Percentiles rank a stretch among this genome's conserved stretches.
Conservation (phyloP, 2,888 invertebrate species). For the Eupithecia exiguata region DNA sequence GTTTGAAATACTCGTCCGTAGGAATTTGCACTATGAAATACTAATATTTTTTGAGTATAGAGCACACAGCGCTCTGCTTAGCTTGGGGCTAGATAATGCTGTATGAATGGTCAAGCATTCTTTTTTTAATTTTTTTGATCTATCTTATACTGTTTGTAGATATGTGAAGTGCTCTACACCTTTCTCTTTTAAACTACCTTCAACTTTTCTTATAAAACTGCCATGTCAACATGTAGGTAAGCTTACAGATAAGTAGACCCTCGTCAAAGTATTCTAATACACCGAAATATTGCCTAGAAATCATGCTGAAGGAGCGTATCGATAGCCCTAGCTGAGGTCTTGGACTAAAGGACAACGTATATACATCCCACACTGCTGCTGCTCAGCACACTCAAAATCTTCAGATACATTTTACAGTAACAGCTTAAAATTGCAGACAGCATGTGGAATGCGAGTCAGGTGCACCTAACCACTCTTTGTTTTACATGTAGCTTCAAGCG, state of each 20-base stretch:
- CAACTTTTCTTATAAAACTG: background rate
- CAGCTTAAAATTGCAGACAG: no score
- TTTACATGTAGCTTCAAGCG: no score
- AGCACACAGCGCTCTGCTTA: no score
- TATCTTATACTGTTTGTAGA: background rate
- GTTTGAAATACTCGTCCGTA: background rate
- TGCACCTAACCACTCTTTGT: no score
- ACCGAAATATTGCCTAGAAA: constrained; percentile 28
- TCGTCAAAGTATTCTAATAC: constrained; percentile 35
- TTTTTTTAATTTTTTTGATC: no score
- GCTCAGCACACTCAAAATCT: no score
- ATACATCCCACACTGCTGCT: no score
- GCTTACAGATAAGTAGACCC: constrained; percentile 19
- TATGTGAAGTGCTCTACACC: background rate
- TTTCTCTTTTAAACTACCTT: background rate
- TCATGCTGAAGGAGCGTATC: background rate
- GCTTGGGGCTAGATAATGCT: no score
- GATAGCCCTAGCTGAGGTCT: background rate
- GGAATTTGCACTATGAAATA: background rate
- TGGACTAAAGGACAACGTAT: background rate
- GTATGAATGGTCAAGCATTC: no score
- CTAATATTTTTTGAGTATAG: no score
- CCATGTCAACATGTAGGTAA: background rate
- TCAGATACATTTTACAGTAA: no score
- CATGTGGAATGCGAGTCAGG: no score